Evolutionary conservation across 2,113 vertebrate genomes (phyloP).

Genomic region (Chascanopsetta lugubris): DNA sequence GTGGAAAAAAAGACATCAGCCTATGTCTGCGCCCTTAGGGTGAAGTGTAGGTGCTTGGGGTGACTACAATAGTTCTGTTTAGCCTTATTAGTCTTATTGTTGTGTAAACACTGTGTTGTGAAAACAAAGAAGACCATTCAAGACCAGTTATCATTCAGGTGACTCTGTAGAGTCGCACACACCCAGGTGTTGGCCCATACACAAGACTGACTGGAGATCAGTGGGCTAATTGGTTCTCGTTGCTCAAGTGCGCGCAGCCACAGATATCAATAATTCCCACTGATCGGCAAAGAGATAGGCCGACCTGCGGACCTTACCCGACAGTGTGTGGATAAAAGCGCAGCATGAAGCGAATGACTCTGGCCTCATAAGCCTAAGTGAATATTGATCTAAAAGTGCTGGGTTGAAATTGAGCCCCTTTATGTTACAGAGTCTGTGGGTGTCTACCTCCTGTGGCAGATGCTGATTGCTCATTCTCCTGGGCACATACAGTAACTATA

Average conservation of each 20-base stretch:
- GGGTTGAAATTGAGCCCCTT: constrained; percentile 65
- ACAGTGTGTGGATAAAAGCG: constrained; percentile 62
- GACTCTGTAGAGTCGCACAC: constrained; percentile 3
- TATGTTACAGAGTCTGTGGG: constrained; percentile 52
- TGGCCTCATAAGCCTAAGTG: constrained; percentile 69
- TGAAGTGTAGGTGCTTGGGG: not conserved
- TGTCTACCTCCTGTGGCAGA: constrained; percentile 29
- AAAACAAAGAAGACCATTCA: constrained; percentile 1
- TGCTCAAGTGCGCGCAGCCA: constrained; percentile 49
- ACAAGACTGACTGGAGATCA: constrained; percentile 27
- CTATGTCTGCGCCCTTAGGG: too few species aligned
- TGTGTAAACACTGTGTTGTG: constrained; percentile 7
- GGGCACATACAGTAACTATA: too few species aligned
- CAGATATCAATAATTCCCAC: constrained; percentile 62
- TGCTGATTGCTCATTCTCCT: constrained; percentile 35
- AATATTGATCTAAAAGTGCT: constrained; percentile 74
- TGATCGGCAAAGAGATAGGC: constrained; percentile 53
- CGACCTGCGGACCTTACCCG: constrained; percentile 37
- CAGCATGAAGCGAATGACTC: constrained; percentile 64
- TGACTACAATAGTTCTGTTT: constrained; percentile 22
- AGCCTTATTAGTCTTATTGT: constrained; percentile 8
- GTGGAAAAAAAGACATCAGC: not conserved
- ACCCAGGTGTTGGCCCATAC: not conserved
- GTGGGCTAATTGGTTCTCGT: constrained; percentile 48
- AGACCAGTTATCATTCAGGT: not conserved